Conservation (phyloP, 2,888 invertebrate genomes). For the Phalangium opilio region DNA sequence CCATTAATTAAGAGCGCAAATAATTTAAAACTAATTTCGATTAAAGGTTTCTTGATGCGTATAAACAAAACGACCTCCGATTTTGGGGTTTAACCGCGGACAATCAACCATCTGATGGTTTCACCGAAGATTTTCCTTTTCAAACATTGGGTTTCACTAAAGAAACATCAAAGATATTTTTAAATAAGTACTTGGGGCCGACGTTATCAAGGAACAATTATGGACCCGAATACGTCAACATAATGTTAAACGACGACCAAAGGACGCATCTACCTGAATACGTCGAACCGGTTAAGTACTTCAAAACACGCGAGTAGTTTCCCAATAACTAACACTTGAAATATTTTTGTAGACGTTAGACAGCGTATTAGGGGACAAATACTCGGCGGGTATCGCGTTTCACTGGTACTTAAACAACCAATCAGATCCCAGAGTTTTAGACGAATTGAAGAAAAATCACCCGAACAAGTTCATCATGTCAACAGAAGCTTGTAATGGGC, state of each 20-base stretch:
- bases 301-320: no score
- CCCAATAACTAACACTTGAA: no score
- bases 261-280: constrained; percentile 33
- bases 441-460: constrained; percentile 41
- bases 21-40: background rate
- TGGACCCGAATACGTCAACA: constrained; percentile 39
- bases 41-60: constrained; percentile 56
- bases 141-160: constrained; percentile 65
- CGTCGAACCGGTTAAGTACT: constrained; percentile 19
- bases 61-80: constrained; percentile 43
- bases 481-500: constrained; percentile 64
- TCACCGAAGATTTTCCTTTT: constrained; percentile 37
- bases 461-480: constrained; percentile 56
- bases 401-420: constrained; percentile 62
- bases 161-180: constrained; percentile 44
- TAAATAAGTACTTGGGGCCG: constrained; percentile 57
- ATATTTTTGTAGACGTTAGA: no score
- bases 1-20: no score
- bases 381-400: constrained; percentile 54
- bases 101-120: constrained; percentile 56
- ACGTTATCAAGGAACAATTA: constrained; percentile 43
- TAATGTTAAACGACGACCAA: constrained; percentile 56
- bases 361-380: constrained; percentile 23
- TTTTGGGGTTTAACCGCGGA: constrained; percentile 72
- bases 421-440: constrained; percentile 38